Evolutionary conservation across 53 echinoderm and acorn worm species (phyloP), one percentile per base, ranked within the genome.

Genomic region (Mesocentrotus franciscanus): DNA sequence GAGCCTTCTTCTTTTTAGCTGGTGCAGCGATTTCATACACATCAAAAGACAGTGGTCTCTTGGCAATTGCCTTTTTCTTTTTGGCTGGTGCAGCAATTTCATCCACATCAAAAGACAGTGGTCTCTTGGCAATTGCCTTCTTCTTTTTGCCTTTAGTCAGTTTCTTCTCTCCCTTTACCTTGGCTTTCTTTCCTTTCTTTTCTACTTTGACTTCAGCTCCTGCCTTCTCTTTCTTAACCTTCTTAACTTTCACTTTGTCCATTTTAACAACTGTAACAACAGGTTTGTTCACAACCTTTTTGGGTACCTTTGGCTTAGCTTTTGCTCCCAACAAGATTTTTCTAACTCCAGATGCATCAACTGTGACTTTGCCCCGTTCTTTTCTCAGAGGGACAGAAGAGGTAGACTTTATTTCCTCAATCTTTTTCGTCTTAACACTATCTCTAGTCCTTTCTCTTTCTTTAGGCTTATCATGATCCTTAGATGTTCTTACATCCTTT

Each of bases 51-150:
- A 96, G 90, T 12, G 96, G 96, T 20, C 95, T 84, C 79, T 96
- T 96, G 20, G 85, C 89, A 56, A 61, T 89, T 3, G 35, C 92
- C 91, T 93, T 97, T 42, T 13, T 64, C 85, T 79, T 95, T 70
- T 92, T 93, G 92, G 84, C 89, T 8, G 92, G 60, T 34, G 34
- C 49, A 24, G 71, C 56, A 29, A 81, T 89, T 89, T 97, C 95
- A 33, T 95, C 97, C 24, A 95, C 95, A 61, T 96, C 96, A 75
- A 96, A 96, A 0, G 96, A 96, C 39, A 96, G 93, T 12, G 96
- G 96, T 20, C 95, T 84, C 79, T 96, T 96, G 20, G 74, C 89
- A 56, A 61, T 89, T 18, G 70, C 91, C 64, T 58, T 87, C 75
- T 74, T 81, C 94, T 34, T 84, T 60, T 72, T 94, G 33, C 90